These are phyloP conservation scores for Gallinago media DNA, from an alignment of 2,113 vertebrate species.

Conservation along the genomic window DNA sequence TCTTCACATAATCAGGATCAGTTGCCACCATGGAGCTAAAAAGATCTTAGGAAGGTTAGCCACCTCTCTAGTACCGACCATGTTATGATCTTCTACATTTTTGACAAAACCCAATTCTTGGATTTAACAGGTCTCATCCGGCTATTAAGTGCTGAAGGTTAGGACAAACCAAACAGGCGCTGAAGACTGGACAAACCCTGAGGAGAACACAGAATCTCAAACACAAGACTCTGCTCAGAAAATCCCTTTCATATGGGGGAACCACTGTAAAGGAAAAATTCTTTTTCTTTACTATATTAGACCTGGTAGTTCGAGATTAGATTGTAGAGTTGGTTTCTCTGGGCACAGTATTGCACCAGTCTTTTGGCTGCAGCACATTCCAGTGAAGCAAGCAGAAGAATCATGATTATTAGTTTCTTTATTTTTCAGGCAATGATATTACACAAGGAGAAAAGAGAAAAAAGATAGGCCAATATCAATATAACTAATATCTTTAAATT, in stretches of 20 bases:
- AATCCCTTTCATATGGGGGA: neutral
- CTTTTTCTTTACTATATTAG: neutral
- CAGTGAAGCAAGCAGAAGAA: neutral
- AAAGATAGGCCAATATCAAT: neutral
- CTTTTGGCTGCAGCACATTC: neutral
- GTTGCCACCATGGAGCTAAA: neutral
- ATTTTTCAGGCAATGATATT: neutral
- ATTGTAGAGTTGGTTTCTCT: neutral
- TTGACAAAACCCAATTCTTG: accelerated
- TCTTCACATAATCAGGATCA: neutral
- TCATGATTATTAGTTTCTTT: neutral
- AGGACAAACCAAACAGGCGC: neutral
- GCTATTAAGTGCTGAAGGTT: neutral
- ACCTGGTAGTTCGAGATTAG: neutral
- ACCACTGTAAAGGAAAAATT: neutral
- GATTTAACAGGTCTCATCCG: neutral
- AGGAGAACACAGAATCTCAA: constrained; percentile 17
- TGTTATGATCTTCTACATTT: neutral
- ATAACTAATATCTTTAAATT: neutral
- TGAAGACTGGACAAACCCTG: neutral
- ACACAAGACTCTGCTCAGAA: neutral
- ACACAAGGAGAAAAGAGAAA: neutral
- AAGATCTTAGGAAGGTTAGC: neutral
- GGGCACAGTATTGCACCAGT: neutral
- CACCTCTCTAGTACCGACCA: neutral